Conservation (phyloP, 2,888 invertebrate species). For the Venusia cambrica region DNA sequence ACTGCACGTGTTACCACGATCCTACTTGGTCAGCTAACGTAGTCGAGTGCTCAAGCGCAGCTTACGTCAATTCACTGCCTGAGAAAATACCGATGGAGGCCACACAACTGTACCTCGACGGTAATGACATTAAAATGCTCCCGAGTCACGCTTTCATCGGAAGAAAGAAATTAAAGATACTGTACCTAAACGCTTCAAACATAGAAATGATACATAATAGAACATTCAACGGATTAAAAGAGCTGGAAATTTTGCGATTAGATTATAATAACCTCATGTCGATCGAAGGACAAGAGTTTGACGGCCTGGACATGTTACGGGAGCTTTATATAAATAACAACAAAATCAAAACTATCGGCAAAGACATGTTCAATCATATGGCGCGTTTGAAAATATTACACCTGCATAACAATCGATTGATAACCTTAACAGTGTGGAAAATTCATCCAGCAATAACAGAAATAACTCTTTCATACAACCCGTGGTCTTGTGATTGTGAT, state of each 20-base stretch:
- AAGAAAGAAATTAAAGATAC: constrained; percentile 87
- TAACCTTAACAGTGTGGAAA: constrained; percentile 86
- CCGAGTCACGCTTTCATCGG: constrained; percentile 93
- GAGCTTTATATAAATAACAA: constrained; percentile 89
- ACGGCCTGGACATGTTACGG: constrained; percentile 86
- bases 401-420: constrained; percentile 87
- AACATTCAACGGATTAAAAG: constrained; percentile 91
- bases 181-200: constrained; percentile 89
- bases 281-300: constrained; percentile 90
- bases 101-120: constrained; percentile 92
- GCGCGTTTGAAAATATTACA: constrained; percentile 83
- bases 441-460: constrained; percentile 83
- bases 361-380: constrained; percentile 86
- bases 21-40: constrained; percentile 93
- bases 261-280: constrained; percentile 87
- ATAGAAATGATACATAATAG: constrained; percentile 90
- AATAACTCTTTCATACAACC: constrained; percentile 86
- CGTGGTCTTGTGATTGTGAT: constrained; percentile 92
- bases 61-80: constrained; percentile 85
- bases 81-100: constrained; percentile 95
- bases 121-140: constrained; percentile 88
- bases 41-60: constrained; percentile 89
- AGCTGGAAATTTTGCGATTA: constrained; percentile 87
- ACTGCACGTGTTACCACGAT: constrained; percentile 94
- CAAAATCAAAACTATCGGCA: constrained; percentile 84